Evolutionary conservation across 1,140 invertebrate genomes (phyloP), one percentile per base, ranked within the genome.

Genomic region (Belonocnema kinseyi): DNA sequence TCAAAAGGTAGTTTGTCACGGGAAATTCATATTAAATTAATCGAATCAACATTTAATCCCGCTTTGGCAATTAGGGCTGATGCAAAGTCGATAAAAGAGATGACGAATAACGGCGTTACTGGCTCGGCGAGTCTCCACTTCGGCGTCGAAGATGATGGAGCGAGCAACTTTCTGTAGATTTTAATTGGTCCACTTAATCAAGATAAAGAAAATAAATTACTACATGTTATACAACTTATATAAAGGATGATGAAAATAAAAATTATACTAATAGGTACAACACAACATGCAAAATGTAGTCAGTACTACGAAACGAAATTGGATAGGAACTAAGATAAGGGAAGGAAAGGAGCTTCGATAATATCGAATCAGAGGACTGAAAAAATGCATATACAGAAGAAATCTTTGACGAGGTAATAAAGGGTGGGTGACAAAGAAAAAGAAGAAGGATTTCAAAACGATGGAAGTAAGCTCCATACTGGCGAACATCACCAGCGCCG

Each of bases 401-500:
- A 74, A 56, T 1, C 19, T 66, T 66, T 50, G 17, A 52, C 17
- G 58, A 16, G 10, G 53, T 51, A 16, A 54, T 46, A 73, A 16
- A 51, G 13, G 51, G 50, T 56, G 21, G 13, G 80, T 78, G 77
- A 77, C 76, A 14, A 77, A 75, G 58, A 79, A 46, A 82, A 73
- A 74, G 54, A 72, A 21, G 76, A 78, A 71, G 19, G 71, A 75
- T 72, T 19, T 21, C 74, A 73, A 52, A 77, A 82, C 80, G 77
- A 86, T 85, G 84, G 86, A 85, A 84, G 74, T 81, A 50, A 80
- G 78, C 78, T 83, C 82, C 50, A 54, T 72, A 72, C 81, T 80
- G 82, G 77, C 78, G 77, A 85, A 86, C 80, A 17, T 84, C 53
- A 86, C 86, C 33, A 77, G 75, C 53, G 80, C 80, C 52, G 52